phyloP scores from a whole-genome alignment of 2,888 invertebrate genomes.

The Leptogaster cylindrica region DNA sequence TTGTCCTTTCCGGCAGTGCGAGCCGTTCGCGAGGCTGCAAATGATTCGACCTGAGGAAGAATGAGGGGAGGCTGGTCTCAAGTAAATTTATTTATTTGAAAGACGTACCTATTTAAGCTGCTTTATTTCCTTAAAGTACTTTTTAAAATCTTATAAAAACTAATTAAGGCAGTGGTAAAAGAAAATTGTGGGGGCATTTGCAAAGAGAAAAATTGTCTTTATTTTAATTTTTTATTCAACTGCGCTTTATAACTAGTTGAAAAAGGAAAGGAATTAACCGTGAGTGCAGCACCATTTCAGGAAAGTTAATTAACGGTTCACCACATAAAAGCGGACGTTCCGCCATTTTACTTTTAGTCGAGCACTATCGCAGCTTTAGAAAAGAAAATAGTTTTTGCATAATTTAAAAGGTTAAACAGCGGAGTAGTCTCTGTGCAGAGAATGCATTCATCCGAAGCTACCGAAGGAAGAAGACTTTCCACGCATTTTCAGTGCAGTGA shows the following conservation, averaged over 20 bases:
- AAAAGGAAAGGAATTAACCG: constrained; percentile 27
- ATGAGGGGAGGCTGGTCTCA: constrained; percentile 1
- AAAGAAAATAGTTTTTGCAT: constrained; percentile 27
- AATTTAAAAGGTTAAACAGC: constrained; percentile 15
- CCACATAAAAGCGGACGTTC: constrained; percentile 25
- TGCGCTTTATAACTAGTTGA: neutral
- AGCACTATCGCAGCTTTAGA: constrained; percentile 1
- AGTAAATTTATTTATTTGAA: constrained; percentile 30
- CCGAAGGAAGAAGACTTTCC: neutral
- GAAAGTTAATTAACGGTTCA: constrained; percentile 37
- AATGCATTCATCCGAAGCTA: neutral
- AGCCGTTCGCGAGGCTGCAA: constrained; percentile 24
- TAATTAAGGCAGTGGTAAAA: constrained; percentile 36
- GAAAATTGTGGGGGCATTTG: neutral
- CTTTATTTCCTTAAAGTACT: constrained; percentile 11
- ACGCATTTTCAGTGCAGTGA: neutral
- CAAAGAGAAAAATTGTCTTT: constrained; percentile 25
- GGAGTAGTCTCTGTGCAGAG: neutral
- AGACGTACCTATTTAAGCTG: constrained; percentile 26
- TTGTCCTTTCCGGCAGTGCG: constrained; percentile 14
- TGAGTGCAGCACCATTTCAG: constrained; percentile 34
- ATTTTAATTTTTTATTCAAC: constrained; percentile 8
- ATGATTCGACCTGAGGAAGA: too few relatives aligned
- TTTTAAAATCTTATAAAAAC: constrained; percentile 37
- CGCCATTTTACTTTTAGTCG: neutral